Percentiles rank a stretch among this genome's conserved stretches.
Evolutionary conservation across 2,113 vertebrate genomes (phyloP).

Genomic region (Prinia subflava): DNA sequence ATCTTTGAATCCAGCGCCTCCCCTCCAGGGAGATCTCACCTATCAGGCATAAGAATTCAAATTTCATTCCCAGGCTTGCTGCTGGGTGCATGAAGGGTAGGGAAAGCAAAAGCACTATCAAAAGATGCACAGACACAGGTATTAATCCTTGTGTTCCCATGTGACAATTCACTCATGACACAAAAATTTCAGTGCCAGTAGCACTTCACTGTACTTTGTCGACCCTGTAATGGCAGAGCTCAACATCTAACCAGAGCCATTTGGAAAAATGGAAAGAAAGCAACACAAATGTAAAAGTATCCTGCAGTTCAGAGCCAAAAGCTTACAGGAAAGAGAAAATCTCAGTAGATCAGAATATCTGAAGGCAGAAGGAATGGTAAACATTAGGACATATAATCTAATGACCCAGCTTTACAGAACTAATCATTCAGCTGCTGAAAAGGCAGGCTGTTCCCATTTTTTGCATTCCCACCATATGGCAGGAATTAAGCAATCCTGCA

Average conservation of each 20-base stretch:
- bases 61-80: background rate
- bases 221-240: background rate
- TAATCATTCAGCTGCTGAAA: slow-evolving; percentile 2
- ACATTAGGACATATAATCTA: background rate
- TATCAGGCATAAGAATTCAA: background rate
- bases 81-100: background rate
- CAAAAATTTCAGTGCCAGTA: background rate
- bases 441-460: slow-evolving; percentile 11
- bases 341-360: background rate
- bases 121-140: background rate
- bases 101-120: background rate
- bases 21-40: background rate
- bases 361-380: slow-evolving; percentile 8
- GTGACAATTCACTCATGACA: background rate
- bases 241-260: background rate
- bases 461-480: slow-evolving; percentile 32
- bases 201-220: background rate
- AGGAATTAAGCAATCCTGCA: slow-evolving; percentile 21
- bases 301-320: background rate
- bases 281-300: background rate
- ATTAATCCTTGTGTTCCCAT: background rate
- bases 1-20: background rate
- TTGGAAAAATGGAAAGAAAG: background rate
- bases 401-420: background rate
- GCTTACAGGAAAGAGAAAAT: background rate